A percentile compares a stretch with the other conserved stretches of the same genome.
Evolutionary conservation across 2,888 invertebrate species (phyloP).

Genomic region (Lepidochitona cinerea): DNA sequence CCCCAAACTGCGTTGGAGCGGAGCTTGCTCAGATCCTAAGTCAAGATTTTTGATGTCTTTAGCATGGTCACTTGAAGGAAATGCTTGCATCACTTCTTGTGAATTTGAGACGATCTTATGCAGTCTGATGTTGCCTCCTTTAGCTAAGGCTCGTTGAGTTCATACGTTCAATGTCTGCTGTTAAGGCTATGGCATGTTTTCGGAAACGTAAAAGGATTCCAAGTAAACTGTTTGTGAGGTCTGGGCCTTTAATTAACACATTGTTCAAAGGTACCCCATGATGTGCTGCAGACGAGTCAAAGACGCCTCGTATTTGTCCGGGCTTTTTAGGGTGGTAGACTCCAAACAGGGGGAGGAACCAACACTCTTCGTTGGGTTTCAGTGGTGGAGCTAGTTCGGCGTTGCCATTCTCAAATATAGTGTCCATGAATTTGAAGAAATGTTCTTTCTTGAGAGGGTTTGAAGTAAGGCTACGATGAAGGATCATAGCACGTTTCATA

Average conservation of each 20-base stretch:
- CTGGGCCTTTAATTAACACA: too few species aligned
- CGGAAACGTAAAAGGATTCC: too few species aligned
- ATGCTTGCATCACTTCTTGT: slow-evolving; percentile 12
- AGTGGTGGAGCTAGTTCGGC: slow-evolving; percentile 32
- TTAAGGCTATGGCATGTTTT: too few species aligned
- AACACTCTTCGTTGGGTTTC: slow-evolving; percentile 19
- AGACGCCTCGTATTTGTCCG: slow-evolving; percentile 30
- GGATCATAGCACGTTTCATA: background rate
- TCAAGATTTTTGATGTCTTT: background rate
- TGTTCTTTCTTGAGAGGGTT: background rate
- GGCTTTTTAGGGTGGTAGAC: slow-evolving; percentile 26
- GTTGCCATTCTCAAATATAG: background rate
- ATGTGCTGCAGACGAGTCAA: slow-evolving; percentile 32
- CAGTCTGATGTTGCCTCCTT: slow-evolving; percentile 11
- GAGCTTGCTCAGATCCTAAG: background rate
- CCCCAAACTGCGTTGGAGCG: slow-evolving; percentile 3
- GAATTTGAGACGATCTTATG: slow-evolving; percentile 19
- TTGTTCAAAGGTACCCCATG: too few species aligned
- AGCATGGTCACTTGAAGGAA: background rate
- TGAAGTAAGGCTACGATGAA: background rate
- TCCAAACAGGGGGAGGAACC: slow-evolving; percentile 39
- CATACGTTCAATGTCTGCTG: too few species aligned
- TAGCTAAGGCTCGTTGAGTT: slow-evolving; percentile 7
- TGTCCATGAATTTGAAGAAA: slow-evolving; percentile 2
- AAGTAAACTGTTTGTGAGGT: too few species aligned